Conservation (phyloP, 2,113 vertebrate genomes). For the Andinoacara biseriatus region DNA sequence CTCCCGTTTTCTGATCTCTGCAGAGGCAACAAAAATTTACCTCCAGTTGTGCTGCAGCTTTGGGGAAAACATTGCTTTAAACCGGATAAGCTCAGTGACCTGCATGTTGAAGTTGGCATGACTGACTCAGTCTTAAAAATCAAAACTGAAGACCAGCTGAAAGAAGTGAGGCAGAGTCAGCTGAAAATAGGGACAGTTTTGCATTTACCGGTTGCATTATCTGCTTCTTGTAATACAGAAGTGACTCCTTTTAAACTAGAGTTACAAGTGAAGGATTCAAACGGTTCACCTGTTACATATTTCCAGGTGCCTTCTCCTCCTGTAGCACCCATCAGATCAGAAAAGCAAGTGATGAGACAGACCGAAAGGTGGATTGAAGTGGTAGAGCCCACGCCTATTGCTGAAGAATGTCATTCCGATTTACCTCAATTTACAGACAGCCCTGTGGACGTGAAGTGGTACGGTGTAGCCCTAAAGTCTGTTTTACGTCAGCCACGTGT, state of each 20-base stretch:
- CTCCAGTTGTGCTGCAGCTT: constrained; percentile 91
- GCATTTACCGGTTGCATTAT: constrained; percentile 82
- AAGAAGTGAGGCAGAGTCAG: constrained; percentile 84
- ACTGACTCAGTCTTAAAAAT: constrained; percentile 85
- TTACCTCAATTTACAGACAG: constrained; percentile 85
- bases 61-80: constrained; percentile 91
- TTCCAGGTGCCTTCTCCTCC: constrained; percentile 87
- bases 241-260: constrained; percentile 85
- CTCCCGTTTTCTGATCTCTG: constrained; percentile 87
- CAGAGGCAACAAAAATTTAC: constrained; percentile 82
- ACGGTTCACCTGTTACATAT: constrained; percentile 69
- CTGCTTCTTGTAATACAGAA: constrained; percentile 75
- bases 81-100: constrained; percentile 83
- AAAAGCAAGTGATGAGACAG: constrained; percentile 70
- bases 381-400: constrained; percentile 68
- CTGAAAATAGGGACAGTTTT: constrained; percentile 85
- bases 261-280: constrained; percentile 79
- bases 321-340: constrained; percentile 83
- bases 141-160: constrained; percentile 80
- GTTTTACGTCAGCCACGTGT: constrained; percentile 90
- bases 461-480: constrained; percentile 89
- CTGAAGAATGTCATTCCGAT: constrained; percentile 78
- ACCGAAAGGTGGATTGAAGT: constrained; percentile 78
- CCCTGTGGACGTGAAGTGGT: constrained; percentile 82
- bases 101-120: constrained; percentile 81